Base-by-base conservation (phyloP, 2,113 vertebrate species). In the Malurus elegans region DNA sequence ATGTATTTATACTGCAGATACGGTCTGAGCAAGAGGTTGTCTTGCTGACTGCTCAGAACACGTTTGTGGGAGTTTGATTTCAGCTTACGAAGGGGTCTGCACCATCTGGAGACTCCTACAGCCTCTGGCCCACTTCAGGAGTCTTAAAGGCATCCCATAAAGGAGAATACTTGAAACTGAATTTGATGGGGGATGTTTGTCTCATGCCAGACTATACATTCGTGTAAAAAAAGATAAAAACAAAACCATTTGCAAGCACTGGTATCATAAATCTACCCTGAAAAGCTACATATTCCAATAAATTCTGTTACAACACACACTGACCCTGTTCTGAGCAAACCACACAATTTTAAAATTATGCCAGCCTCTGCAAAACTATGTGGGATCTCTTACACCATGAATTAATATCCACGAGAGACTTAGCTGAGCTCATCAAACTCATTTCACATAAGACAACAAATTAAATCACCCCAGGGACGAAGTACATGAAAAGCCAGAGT, bases 381-480 rank as follows among this genome's bases (percentile, higher is more conserved):
- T 97, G 96, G 94, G 95, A 97, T 98, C 94, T 97, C 97, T 97
- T 97, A 97, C 96, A 95, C 97, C 91, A 79, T 96, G 98, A 98
- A 98, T 97, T 98, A 98, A 97, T 97, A 97, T 93, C 97, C 98
- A 98, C 96, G 29, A 95, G 98, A 97, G 98, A 98, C 95, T 87
- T 94, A 97, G 97, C 97, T 90, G 97, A 98, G 97, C 97, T 98
- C 98, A 98, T 98, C 97, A 98, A 97, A 98, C 98, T 98, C 98
- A 97, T 98, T 98, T 98, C 98, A 98, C 97, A 70, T 97, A 98
- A 97, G 96, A 98, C 96, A 98, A 98, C 97, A 97, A 97, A 98
- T 98, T 97, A 97, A 98, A 97, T 97, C 98, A 98, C 97, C 96
- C 97, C 69, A 71, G 96, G 96, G 97, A 98, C 83, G 18, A 89